Evolutionary conservation across 2,888 invertebrate species (phyloP).

Genomic region (Stenchaetothrips biformis): DNA sequence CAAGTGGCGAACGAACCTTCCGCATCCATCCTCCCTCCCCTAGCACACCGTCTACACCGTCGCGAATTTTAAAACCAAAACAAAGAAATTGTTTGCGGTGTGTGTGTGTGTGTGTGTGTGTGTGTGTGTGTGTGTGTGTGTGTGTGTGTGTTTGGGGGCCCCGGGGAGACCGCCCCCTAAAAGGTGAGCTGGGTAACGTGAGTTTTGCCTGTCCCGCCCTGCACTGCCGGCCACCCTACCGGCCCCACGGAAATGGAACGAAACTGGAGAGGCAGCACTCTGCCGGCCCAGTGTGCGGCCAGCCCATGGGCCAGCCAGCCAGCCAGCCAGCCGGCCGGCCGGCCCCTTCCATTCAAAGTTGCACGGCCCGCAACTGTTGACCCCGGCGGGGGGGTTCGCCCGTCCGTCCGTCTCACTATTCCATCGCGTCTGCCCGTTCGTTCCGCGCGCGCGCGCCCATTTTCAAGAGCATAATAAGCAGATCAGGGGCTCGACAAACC

Average conservation of each 20-base stretch:
- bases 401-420: not conserved
- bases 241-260: not conserved
- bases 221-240: not conserved
- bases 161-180: no score
- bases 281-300: not conserved
- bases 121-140: no score
- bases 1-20: no score
- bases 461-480: slow-evolving; percentile 11
- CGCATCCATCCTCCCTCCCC: no score
- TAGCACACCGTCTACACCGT: no score
- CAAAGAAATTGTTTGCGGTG: no score
- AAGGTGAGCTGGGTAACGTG: not conserved
- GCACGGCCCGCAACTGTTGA: not conserved
- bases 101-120: no score
- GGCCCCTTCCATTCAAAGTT: not conserved
- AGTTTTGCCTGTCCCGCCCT: not conserved
- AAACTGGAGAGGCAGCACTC: slow-evolving; percentile 8
- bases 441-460: not conserved
- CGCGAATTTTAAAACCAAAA: no score
- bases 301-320: not conserved
- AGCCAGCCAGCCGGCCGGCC: not conserved
- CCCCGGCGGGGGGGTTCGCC: not conserved
- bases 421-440: not conserved
- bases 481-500: not conserved
- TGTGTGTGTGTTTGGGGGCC: no score